Conservation (phyloP, 1,140 invertebrate species). For the Megalonaias nervosa region DNA sequence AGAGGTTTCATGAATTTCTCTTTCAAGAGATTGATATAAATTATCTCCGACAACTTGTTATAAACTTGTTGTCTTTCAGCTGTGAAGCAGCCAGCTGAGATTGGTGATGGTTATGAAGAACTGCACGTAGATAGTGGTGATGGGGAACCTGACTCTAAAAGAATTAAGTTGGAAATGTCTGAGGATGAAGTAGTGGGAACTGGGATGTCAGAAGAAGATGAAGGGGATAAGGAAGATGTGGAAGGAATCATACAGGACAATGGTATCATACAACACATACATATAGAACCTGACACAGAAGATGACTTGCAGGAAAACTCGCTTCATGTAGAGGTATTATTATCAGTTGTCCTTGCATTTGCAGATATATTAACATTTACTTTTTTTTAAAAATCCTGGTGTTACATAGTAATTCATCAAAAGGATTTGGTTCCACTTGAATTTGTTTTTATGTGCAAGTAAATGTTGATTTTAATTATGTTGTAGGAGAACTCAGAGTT, state of each 20-base stretch:
- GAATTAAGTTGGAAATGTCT: conserved; percentile 29
- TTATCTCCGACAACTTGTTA: background rate
- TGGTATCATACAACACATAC: conserved; percentile 5
- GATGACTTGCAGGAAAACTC: too few relatives aligned
- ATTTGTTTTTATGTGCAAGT: too few relatives aligned
- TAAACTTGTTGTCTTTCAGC: conserved; percentile 30
- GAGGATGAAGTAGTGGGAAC: conserved; percentile 41
- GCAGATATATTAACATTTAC: too few relatives aligned
- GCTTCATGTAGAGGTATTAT: too few relatives aligned
- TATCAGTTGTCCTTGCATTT: too few relatives aligned
- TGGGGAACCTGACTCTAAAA: conserved; percentile 23
- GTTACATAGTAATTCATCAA: too few relatives aligned
- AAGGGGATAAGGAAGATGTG: conserved; percentile 46
- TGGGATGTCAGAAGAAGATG: conserved; percentile 36
- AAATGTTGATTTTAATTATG: too few relatives aligned
- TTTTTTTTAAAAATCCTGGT: too few relatives aligned
- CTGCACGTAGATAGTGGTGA: conserved; percentile 27
- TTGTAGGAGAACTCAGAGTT: too few relatives aligned
- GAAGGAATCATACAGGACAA: conserved; percentile 33
- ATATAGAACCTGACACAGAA: too few relatives aligned
- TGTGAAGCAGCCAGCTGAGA: conserved; percentile 46
- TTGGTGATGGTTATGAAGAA: conserved; percentile 37
- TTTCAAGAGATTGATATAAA: background rate
- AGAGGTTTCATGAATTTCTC: background rate
- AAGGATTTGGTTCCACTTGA: too few relatives aligned